Evolutionary conservation across 1,140 invertebrate genomes (phyloP), one percentile per base, ranked within the genome.

Genomic region (Lanistes nyassanus): DNA sequence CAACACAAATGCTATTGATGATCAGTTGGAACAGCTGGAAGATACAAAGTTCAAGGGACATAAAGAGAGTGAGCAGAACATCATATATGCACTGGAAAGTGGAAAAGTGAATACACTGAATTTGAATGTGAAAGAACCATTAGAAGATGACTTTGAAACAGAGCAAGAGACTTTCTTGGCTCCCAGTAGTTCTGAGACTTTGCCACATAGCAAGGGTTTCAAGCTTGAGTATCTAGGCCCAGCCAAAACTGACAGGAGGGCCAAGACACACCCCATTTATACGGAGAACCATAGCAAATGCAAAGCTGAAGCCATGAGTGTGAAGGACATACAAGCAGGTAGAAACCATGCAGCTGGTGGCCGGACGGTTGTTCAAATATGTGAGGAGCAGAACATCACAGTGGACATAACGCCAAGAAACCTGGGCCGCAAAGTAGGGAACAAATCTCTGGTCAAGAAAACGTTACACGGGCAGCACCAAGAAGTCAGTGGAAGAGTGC

Each of bases 371-470:
- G 82, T 84, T 4, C 80, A 80, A 60, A 81, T 84, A 31, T 75
- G 75, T 62, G 82, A 84, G 37, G 79, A 81, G 42, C 76, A 76
- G 64, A 84, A 81, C 51, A 66, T 80, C 16, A 84, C 80, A 0
- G 79, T 84, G 39, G 79, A 83, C 60, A 84, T 84, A 19, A 83
- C 83, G 0, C 83, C 83, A 55, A 76, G 83, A 62, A 84, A 84
- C 71, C 56, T 76, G 34, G 81, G 82, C 5, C 77, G 81, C 34
- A 84, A 82, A 72, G 80, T 84, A 26, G 65, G 74, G 29, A 75
- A 76, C 11, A 55, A 79, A n/a, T 72, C 72, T 53, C 70, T 56
- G 19, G 65, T 51, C 36, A 82, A 74, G 60, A 58, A 65, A 37
- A 5, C 37, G 4, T 34, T 71, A 42, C 47, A 34, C 19, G 56